Evolutionary conservation across 1,140 invertebrate genomes (phyloP).

Genomic region (Drosophila sucinea): DNA sequence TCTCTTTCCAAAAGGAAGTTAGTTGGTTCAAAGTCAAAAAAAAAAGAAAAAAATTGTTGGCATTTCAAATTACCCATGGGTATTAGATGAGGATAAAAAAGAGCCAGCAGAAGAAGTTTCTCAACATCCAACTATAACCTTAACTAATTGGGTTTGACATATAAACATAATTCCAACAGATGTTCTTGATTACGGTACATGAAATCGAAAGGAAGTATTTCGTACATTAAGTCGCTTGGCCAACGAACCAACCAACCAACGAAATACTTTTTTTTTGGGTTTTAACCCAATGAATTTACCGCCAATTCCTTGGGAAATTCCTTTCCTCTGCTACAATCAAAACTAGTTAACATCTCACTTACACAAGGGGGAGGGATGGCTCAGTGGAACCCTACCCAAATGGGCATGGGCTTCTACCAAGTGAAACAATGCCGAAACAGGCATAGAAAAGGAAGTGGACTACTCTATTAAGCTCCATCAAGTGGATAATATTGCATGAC

Average conservation of each 20-base stretch:
- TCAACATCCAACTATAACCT: constrained; percentile 8
- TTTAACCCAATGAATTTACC: constrained; percentile 1
- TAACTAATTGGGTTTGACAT: constrained; percentile 13
- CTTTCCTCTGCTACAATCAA: not conserved
- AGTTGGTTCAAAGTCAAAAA: constrained; percentile 46
- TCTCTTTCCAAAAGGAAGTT: constrained; percentile 69
- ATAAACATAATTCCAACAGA: constrained; percentile 7
- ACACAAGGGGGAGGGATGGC: not conserved
- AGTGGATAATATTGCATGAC: too few species aligned
- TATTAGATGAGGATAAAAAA: constrained; percentile 9
- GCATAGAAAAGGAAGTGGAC: too few species aligned
- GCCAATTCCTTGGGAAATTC: constrained; percentile 5
- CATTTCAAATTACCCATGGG: constrained; percentile 79
- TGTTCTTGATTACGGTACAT: not conserved
- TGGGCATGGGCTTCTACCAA: too few species aligned
- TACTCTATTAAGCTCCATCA: too few species aligned
- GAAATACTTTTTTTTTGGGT: not conserved
- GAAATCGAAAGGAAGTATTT: not conserved
- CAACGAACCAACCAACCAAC: not conserved
- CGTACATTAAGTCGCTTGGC: not conserved
- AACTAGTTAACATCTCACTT: constrained; percentile 8
- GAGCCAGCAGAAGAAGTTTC: constrained; percentile 2
- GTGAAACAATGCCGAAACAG: too few species aligned
- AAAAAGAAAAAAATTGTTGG: constrained; percentile 61
- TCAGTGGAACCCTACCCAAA: too few species aligned